Evolutionary conservation across 2,888 invertebrate genomes (phyloP).

Genomic region (Pollenia griseotomentosa): DNA sequence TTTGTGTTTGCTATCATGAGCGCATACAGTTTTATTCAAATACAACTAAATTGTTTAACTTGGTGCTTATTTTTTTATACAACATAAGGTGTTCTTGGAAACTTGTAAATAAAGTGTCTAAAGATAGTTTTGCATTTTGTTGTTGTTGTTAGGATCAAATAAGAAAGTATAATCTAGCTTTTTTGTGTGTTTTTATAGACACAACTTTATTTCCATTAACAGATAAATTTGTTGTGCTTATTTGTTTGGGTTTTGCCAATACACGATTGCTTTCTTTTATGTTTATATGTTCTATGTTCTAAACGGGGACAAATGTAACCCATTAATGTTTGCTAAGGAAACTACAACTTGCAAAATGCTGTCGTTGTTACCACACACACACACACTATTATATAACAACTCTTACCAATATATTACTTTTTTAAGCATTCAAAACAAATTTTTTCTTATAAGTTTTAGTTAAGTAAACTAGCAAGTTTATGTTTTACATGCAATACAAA

Average conservation of each 20-base stretch:
- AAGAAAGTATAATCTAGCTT: background rate
- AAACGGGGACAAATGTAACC: slow-evolving; percentile 30
- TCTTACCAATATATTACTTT: background rate
- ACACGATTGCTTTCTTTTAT: background rate
- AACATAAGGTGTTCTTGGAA: slow-evolving; percentile 34
- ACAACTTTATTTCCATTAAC: slow-evolving; percentile 40
- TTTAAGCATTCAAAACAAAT: slow-evolving; percentile 23
- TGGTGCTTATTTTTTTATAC: background rate
- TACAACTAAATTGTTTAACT: slow-evolving; percentile 5
- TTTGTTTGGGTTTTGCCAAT: slow-evolving; percentile 44
- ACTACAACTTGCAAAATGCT: slow-evolving; percentile 67
- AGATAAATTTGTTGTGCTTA: slow-evolving; percentile 26
- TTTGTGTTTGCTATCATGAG: background rate
- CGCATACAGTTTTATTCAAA: background rate
- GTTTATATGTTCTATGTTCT: too few species aligned
- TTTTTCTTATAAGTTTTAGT: slow-evolving; percentile 3
- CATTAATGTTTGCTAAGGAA: slow-evolving; percentile 70
- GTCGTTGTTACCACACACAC: slow-evolving; percentile 44
- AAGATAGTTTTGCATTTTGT: slow-evolving; percentile 13
- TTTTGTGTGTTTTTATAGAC: slow-evolving; percentile 18
- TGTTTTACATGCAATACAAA: background rate
- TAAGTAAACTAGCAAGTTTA: slow-evolving; percentile 21
- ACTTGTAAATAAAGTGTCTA: slow-evolving; percentile 42
- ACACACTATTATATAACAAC: background rate
- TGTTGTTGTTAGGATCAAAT: background rate